Percentiles rank a stretch among this genome's conserved stretches.
Conservation (phyloP, 2,888 invertebrate genomes). For the Pteria penguin region DNA sequence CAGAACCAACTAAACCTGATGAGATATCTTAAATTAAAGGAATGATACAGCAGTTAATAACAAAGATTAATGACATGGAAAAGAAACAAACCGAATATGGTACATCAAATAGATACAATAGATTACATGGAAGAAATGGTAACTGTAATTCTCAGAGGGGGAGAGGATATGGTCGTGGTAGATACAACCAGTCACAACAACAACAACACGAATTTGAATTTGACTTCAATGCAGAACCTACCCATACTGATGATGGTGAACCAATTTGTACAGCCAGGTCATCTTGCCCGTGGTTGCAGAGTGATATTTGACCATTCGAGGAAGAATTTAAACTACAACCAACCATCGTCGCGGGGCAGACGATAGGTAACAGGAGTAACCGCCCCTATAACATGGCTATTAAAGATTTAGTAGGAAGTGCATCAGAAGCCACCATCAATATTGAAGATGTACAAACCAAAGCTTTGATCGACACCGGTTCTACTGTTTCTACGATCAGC, state of each 20-base stretch:
- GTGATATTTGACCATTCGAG: not conserved
- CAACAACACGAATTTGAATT: not conserved
- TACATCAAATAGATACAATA: not conserved
- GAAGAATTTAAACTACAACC: not conserved
- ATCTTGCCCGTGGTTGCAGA: not conserved
- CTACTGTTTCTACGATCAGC: not conserved
- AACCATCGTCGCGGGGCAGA: not conserved
- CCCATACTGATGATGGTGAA: not conserved
- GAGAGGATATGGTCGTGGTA: no score
- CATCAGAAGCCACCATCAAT: not conserved
- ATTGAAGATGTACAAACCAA: not conserved
- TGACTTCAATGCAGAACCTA: not conserved
- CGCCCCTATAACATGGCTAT: not conserved
- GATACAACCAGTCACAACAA: not conserved
- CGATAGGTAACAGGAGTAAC: not conserved
- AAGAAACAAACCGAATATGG: no score
- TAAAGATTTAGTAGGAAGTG: not conserved
- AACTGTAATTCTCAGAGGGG: not conserved
- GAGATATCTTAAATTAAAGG: not conserved
- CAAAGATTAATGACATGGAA: not conserved
- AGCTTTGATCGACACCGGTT: not conserved
- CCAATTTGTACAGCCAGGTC: not conserved
- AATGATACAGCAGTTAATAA: not conserved
- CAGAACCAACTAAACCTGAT: not conserved
- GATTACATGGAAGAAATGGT: not conserved